Evolutionary conservation across 1,140 invertebrate species (phyloP).

Genomic region (Andrena cerasifolii): DNA sequence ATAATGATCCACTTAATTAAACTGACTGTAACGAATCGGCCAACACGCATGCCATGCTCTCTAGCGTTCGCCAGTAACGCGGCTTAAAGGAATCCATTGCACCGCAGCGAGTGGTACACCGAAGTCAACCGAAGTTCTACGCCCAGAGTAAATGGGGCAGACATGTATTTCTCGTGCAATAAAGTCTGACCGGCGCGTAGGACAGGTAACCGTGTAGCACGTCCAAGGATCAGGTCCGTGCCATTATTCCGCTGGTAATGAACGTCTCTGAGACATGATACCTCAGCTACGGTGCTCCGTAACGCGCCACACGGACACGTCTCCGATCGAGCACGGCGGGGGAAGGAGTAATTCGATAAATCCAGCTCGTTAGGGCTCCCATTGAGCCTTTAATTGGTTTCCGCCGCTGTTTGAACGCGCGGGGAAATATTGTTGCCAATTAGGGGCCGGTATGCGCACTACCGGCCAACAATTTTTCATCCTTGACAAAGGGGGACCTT

Average conservation of each 20-base stretch:
- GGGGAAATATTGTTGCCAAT: constrained; percentile 34
- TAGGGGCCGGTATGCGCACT: constrained; percentile 22
- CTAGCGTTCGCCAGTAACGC: too few species aligned
- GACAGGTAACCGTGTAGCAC: constrained; percentile 22
- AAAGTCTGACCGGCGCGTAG: constrained; percentile 1
- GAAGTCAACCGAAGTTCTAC: not conserved
- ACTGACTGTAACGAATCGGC: not conserved
- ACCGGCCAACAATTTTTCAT: constrained; percentile 57
- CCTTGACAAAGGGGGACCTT: constrained; percentile 67
- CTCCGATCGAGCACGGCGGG: not conserved
- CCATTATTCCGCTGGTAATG: not conserved
- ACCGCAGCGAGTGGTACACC: not conserved
- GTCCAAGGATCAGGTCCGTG: not conserved
- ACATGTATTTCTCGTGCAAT: constrained; percentile 6
- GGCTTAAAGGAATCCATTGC: too few species aligned
- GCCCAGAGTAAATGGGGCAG: not conserved
- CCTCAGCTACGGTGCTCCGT: not conserved
- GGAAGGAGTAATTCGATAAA: not conserved
- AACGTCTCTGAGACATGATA: not conserved
- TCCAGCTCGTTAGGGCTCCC: not conserved
- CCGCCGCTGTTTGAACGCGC: not conserved
- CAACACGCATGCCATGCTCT: not conserved
- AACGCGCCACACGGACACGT: not conserved
- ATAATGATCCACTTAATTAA: not conserved
- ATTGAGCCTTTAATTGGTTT: constrained; percentile 18